Percentiles rank a stretch among this genome's conserved stretches.
Conservation (phyloP, 1,140 invertebrate species). For the Dendroctonus valens region DNA sequence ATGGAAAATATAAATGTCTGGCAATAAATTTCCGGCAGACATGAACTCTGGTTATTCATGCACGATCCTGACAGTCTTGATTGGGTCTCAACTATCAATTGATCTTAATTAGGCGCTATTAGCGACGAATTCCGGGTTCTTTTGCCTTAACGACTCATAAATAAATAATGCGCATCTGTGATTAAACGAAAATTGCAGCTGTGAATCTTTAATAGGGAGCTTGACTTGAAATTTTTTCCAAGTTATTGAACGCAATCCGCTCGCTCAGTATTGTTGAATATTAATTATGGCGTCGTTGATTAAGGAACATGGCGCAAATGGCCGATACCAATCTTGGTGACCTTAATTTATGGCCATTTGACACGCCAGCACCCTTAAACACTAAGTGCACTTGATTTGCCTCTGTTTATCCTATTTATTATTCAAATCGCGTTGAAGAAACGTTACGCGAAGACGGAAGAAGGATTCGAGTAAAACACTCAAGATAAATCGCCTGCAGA, state of each 20-base stretch:
- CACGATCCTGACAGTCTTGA: slow-evolving; percentile 10
- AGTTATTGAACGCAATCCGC: not conserved
- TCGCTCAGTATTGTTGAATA: not conserved
- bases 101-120: slow-evolving; percentile 16
- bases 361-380: too few species aligned
- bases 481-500: too few species aligned
- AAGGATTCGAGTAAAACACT: too few species aligned
- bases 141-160: slow-evolving; percentile 4
- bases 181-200: too few species aligned
- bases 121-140: slow-evolving; percentile 7
- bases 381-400: not conserved
- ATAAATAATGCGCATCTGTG: slow-evolving; percentile 1
- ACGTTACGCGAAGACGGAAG: too few species aligned
- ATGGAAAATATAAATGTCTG: too few species aligned
- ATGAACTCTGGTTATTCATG: not conserved
- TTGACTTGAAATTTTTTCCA: too few species aligned
- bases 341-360: too few species aligned
- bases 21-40: too few species aligned
- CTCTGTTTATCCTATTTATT: not conserved
- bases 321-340: too few species aligned
- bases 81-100: slow-evolving; percentile 18
- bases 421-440: too few species aligned
- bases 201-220: too few species aligned
- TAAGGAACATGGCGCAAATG: not conserved
- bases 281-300: not conserved